A percentile compares a stretch with the other conserved stretches of the same genome.
These are phyloP conservation scores for Acrobasis repandana DNA, from an alignment of 2,888 invertebrate species.

Conservation along the genomic window DNA sequence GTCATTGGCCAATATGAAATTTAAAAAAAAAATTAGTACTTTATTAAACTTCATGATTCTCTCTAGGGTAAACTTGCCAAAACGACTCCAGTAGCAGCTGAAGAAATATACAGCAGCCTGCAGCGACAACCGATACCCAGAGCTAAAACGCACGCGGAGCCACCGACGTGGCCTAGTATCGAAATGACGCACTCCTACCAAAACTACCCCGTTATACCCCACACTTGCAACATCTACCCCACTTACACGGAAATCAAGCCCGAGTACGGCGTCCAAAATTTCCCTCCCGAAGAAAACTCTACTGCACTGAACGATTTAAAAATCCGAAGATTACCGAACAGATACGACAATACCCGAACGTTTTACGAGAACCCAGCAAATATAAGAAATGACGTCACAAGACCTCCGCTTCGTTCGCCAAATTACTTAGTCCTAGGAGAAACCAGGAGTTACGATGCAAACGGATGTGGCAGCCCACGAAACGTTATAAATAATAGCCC, in stretches of 20 bases:
- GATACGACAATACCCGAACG: slow-evolving; percentile 59
- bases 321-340: slow-evolving; percentile 48
- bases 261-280: slow-evolving; percentile 55
- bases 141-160: slow-evolving; percentile 86
- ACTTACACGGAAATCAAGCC: slow-evolving; percentile 74
- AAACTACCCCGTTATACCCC: slow-evolving; percentile 69
- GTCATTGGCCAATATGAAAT: no score
- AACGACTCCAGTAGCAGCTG: slow-evolving; percentile 77
- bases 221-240: slow-evolving; percentile 67
- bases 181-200: slow-evolving; percentile 75
- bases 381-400: slow-evolving; percentile 48
- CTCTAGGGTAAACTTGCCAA: slow-evolving; percentile 86
- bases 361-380: slow-evolving; percentile 70
- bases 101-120: slow-evolving; percentile 80
- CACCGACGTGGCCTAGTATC: slow-evolving; percentile 76
- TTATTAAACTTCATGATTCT: background rate
- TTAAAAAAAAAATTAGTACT: background rate
- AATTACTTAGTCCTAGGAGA: slow-evolving; percentile 58
- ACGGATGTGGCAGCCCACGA: slow-evolving; percentile 62
- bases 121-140: slow-evolving; percentile 87
- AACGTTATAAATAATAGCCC: slow-evolving; percentile 67
- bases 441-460: slow-evolving; percentile 59
- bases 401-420: slow-evolving; percentile 58
- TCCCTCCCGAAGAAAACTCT: slow-evolving; percentile 46
- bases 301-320: slow-evolving; percentile 49